phyloP scores from a whole-genome alignment of 2,797 vertebrate species.

The Kryptopterus vitreolus region DNA sequence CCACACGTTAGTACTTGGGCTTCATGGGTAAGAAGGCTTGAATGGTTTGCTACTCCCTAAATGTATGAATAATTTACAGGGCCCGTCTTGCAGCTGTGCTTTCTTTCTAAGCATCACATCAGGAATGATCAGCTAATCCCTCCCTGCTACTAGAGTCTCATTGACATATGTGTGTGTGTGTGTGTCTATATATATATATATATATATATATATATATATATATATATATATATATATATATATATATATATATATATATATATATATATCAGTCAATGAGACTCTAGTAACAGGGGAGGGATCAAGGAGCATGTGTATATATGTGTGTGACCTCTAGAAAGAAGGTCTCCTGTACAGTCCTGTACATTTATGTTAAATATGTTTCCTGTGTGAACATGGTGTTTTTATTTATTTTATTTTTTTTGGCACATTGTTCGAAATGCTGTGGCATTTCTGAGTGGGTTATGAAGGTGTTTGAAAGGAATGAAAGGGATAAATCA shows the following conservation, averaged over 20 bases:
- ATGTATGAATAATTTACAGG: slow-evolving; percentile 43
- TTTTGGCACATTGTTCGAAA: slow-evolving; percentile 5
- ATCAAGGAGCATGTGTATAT: too few species aligned
- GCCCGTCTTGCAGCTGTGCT: slow-evolving; percentile 19
- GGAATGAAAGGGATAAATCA: not conserved
- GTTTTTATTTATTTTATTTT: slow-evolving; percentile 38
- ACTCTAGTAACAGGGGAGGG: too few species aligned
- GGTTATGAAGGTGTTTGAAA: slow-evolving; percentile 28
- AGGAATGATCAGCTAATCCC: not conserved
- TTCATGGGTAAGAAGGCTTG: slow-evolving; percentile 25
- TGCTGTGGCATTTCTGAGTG: slow-evolving; percentile 50
- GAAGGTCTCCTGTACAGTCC: too few species aligned
- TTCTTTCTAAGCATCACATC: slow-evolving; percentile 15
- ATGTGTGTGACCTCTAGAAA: too few species aligned
- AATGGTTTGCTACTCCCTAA: slow-evolving; percentile 1
- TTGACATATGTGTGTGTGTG: not conserved
- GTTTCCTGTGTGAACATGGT: slow-evolving; percentile 15
- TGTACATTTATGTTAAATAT: not conserved
- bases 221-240: too few species aligned
- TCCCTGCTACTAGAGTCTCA: not conserved
- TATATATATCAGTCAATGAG: too few species aligned
- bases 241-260: too few species aligned
- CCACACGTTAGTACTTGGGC: not conserved
- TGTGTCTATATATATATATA: too few species aligned
- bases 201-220: too few species aligned